Percentiles rank a stretch among this genome's conserved stretches.
Evolutionary conservation across 2,113 vertebrate species (phyloP).

Genomic region (Dicentrarchus labrax): DNA sequence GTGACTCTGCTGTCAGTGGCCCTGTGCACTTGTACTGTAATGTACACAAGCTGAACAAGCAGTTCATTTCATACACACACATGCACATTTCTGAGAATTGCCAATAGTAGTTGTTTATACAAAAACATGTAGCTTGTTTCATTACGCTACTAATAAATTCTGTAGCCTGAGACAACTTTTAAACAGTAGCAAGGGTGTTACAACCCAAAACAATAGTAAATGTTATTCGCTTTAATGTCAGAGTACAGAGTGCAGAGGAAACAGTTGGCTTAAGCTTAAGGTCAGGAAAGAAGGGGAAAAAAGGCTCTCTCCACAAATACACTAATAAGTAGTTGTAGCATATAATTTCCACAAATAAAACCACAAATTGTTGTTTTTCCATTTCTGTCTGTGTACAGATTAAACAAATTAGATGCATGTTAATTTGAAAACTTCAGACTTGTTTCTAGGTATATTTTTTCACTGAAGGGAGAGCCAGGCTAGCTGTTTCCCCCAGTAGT

Average conservation of each 20-base stretch:
- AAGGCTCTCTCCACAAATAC: not conserved
- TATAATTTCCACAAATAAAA: not conserved
- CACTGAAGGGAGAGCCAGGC: not conserved
- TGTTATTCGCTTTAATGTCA: too few species aligned
- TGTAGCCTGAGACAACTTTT: not conserved
- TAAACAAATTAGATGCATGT: not conserved
- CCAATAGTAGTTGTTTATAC: not conserved
- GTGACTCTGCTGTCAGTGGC: conserved; percentile 22
- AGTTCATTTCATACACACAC: conserved; percentile 12
- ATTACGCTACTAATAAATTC: not conserved
- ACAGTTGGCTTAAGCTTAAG: not conserved
- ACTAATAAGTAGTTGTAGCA: not conserved
- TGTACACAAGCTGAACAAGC: conserved; percentile 45
- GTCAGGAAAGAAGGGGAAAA: not conserved
- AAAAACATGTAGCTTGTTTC: not conserved
- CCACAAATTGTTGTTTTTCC: not conserved
- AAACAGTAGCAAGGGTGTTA: not conserved
- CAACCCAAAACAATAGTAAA: not conserved
- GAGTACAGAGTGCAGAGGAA: not conserved
- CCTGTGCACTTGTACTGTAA: conserved; percentile 32
- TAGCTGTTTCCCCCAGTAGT: not conserved
- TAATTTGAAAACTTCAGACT: not conserved
- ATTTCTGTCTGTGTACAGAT: not conserved
- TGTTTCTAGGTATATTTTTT: too few species aligned
- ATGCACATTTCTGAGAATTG: not conserved